Evolutionary conservation across 2,797 vertebrate species (phyloP).

Genomic region (Staurois parvus): DNA sequence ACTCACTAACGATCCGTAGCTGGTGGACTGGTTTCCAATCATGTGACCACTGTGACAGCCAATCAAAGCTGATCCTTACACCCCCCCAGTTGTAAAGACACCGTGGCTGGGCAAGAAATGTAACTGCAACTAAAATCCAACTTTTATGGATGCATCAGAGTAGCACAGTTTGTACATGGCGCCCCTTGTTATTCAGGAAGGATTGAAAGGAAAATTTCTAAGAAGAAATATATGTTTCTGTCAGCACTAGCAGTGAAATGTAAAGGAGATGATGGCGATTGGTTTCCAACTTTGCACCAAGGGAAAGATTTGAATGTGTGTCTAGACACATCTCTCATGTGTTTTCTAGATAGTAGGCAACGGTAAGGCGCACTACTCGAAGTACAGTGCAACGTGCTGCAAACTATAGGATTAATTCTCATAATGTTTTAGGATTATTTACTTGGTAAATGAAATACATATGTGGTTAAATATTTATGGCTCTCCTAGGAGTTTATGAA

Average conservation of each 20-base stretch:
- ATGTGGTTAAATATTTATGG: conserved; percentile 25
- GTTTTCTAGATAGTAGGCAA: background rate
- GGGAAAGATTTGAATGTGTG: conserved; percentile 11
- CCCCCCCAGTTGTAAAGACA: too few species aligned
- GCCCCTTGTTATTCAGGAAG: background rate
- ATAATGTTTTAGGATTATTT: conserved; percentile 37
- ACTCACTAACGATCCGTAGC: too few species aligned
- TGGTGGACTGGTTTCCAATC: too few species aligned
- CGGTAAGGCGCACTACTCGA: background rate
- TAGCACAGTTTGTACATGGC: background rate
- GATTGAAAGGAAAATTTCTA: background rate
- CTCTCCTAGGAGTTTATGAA: conserved; percentile 1
- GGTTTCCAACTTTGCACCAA: background rate
- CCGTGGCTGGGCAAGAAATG: too few species aligned
- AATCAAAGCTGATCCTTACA: too few species aligned
- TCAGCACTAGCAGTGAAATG: background rate
- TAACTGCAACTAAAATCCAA: background rate
- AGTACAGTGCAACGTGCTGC: background rate
- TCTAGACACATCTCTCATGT: conserved; percentile 33
- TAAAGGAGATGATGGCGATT: background rate
- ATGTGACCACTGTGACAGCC: too few species aligned
- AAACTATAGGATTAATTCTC: conserved; percentile 6
- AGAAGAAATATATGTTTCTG: background rate
- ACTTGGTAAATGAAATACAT: conserved; percentile 38
- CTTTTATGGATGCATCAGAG: background rate